Evolutionary conservation across 2,888 invertebrate species (phyloP), one percentile per base, ranked within the genome.

Genomic region (Athalia circularis): DNA sequence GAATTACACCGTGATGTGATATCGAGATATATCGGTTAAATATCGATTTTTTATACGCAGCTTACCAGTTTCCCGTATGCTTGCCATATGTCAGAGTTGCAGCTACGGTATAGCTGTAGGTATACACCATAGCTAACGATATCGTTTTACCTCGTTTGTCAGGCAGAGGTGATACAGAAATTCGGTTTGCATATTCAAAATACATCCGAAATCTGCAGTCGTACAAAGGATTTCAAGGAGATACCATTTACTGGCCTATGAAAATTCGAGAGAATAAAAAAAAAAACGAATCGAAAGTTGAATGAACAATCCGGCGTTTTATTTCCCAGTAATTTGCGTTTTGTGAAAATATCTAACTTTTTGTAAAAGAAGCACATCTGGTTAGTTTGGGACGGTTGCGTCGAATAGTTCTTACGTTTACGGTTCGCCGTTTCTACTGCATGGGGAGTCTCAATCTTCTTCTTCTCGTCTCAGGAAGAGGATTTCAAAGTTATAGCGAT

Each of bases 401-500:
- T 29, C 29, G 29, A 29, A 29, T 29, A 29, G 29, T 29, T 29
- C 29, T 29, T 29, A 57, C 45, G 59, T 57, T 13, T 72, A 72
- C 72, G 72, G 57, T 59, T 59, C 72, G 9, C 47, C 7, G 13
- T 15, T 9, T 29, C 29, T 29, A 2, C 29, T 29, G 29, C 29
- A 29, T 29, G 29, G 29, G 29, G 29, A 29, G 29, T 72, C 72
- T 57, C 47, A 8, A 8, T 47, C 72, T 65, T 9, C 47, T 52
- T 52, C 43, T 68, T 68, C 72, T 29, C 68, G 68, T 68, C 43
- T 43, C 45, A 45, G 57, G 59, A 47, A 13, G 47, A 59, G 72
- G 47, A 72, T 72, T 47, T 72, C 72, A 47, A 57, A 72, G 57
- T 72, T 59, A 72, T 59, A 72, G 72, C 72, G 72, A 72, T 72